These are phyloP conservation scores for Maconellicoccus hirsutus DNA, from an alignment of 1,140 invertebrate genomes.

Conservation along the genomic window DNA sequence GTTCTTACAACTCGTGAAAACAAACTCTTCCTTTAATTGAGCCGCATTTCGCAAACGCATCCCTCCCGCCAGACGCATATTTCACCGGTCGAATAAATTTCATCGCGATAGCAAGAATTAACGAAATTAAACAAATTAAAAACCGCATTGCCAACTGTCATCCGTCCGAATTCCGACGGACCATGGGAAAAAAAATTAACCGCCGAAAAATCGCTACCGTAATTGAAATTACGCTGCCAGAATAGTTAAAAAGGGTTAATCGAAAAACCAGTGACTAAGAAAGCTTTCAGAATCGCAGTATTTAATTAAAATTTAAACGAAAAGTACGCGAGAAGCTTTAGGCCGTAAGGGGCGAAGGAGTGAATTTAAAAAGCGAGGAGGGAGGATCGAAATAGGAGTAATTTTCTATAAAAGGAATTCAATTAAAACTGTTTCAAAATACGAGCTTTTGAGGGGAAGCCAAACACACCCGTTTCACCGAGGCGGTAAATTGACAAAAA, in stretches of 20 bases:
- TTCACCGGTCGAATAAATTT: too few relatives aligned
- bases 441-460: neutral
- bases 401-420: slow-evolving; percentile 9
- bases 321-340: slow-evolving; percentile 8
- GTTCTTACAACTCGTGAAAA: neutral
- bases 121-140: slow-evolving; percentile 10
- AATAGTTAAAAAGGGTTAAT: slow-evolving; percentile 9
- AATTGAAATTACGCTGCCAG: neutral
- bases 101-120: neutral
- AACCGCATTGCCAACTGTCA: neutral
- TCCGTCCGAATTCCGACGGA: neutral
- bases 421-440: slow-evolving; percentile 10
- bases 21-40: neutral
- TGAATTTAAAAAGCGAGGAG: neutral
- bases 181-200: neutral
- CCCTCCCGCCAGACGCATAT: too few relatives aligned
- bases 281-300: slow-evolving; percentile 7
- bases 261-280: neutral
- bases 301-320: slow-evolving; percentile 10
- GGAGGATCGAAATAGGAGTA: neutral
- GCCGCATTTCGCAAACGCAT: too few relatives aligned
- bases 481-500: slow-evolving; percentile 8
- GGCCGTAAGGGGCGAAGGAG: neutral
- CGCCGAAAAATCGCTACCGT: neutral
- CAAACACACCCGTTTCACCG: slow-evolving; percentile 6